These are phyloP conservation scores for Eilema caniola DNA, from an alignment of 2,888 invertebrate species.

Conservation along the genomic window DNA sequence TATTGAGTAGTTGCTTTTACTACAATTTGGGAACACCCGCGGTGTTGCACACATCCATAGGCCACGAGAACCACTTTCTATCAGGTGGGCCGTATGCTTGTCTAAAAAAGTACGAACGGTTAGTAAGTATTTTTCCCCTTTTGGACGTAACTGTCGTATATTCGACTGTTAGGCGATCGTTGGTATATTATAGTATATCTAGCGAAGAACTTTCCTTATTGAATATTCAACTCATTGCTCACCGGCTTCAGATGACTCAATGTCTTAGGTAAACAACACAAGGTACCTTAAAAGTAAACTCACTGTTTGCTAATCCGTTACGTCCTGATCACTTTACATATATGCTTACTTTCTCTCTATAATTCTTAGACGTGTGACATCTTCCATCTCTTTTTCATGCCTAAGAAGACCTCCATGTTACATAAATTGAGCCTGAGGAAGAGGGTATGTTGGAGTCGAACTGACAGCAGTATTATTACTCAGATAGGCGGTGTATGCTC, in stretches of 20 bases:
- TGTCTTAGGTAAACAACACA: neutral
- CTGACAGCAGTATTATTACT: no score
- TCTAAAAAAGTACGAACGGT: neutral
- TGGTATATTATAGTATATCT: neutral
- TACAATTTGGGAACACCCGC: no score
- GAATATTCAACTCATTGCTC: neutral
- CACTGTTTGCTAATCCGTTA: neutral
- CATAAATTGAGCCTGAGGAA: no score
- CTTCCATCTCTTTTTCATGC: neutral
- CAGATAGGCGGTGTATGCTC: no score
- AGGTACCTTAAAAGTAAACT: constrained; percentile 1
- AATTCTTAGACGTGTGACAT: neutral
- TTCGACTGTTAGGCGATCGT: neutral
- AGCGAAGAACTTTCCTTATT: neutral
- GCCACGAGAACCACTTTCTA: no score
- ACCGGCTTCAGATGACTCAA: constrained; percentile 1
- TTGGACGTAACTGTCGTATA: neutral
- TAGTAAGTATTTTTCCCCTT: neutral
- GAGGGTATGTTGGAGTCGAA: no score
- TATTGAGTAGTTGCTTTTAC: no score
- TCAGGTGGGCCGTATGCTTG: no score
- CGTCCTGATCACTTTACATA: neutral
- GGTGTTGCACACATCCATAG: no score
- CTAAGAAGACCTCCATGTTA: neutral
- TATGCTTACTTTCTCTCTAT: neutral